These are phyloP conservation scores for Lydus trimaculatus DNA, from an alignment of 2,888 invertebrate genomes.

Conservation along the genomic window DNA sequence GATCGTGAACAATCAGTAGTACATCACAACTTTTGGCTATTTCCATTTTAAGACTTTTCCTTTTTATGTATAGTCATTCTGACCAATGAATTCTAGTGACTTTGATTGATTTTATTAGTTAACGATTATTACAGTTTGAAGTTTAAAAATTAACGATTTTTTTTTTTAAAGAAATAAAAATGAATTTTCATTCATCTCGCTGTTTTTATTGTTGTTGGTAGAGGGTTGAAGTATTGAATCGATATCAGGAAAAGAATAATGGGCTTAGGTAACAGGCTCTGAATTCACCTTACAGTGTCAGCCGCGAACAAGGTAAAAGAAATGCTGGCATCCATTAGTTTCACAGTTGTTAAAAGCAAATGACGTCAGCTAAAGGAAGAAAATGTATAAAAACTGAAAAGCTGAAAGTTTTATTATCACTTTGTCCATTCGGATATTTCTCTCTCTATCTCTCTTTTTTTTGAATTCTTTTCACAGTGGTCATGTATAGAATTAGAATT, in stretches of 20 bases:
- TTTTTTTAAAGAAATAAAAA: constrained; percentile 39
- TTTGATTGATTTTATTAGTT: background rate
- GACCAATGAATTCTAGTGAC: constrained; percentile 2
- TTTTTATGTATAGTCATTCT: background rate
- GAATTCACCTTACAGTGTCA: constrained; percentile 52
- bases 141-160: background rate
- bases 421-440: constrained; percentile 48
- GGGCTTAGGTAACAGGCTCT: constrained; percentile 52
- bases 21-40: constrained; percentile 4
- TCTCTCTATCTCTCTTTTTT: constrained; percentile 51
- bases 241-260: constrained; percentile 54
- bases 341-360: constrained; percentile 59
- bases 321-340: constrained; percentile 58
- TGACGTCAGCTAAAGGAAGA: constrained; percentile 52
- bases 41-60: background rate
- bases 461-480: constrained; percentile 33
- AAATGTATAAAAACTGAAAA: constrained; percentile 49
- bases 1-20: constrained; percentile 28
- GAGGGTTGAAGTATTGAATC: constrained; percentile 44
- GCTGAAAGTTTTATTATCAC: constrained; percentile 56
- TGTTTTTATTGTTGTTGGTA: constrained; percentile 36
- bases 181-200: constrained; percentile 47
- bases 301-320: constrained; percentile 52
- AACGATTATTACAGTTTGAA: background rate
- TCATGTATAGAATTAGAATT: no score